These are phyloP conservation scores for Nannoperca australis DNA, from an alignment of 2,797 vertebrate species.

Conservation along the genomic window DNA sequence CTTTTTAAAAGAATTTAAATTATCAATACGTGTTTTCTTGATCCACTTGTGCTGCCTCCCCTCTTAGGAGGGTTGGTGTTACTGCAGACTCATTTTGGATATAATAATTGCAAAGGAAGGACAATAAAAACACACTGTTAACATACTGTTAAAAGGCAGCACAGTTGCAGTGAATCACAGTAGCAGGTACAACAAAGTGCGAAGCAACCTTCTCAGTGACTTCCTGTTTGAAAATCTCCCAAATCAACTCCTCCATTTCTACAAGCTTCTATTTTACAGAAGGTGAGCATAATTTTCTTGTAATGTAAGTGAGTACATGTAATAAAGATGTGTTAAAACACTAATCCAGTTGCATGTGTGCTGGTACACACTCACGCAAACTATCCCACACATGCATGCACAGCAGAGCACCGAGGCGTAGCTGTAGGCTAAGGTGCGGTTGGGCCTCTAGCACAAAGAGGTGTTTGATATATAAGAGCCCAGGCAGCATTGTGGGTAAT, in stretches of 20 bases:
- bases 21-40: constrained; percentile 26
- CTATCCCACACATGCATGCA: constrained; percentile 49
- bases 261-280: constrained; percentile 29
- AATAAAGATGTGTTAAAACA: constrained; percentile 33
- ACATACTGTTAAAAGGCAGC: neutral
- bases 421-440: constrained; percentile 59
- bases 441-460: constrained; percentile 71
- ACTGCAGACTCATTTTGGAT: constrained; percentile 19
- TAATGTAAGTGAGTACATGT: constrained; percentile 12
- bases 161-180: neutral
- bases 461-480: constrained; percentile 80
- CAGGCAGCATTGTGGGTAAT: constrained; percentile 81
- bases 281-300: constrained; percentile 29
- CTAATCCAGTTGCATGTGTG: constrained; percentile 13
- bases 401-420: constrained; percentile 50
- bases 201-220: neutral
- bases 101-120: constrained; percentile 15
- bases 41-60: constrained; percentile 7
- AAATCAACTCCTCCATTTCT: constrained; percentile 21
- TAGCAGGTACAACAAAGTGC: neutral
- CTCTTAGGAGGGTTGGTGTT: constrained; percentile 1
- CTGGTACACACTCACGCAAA: constrained; percentile 10
- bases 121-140: neutral
- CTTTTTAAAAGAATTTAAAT: constrained; percentile 46
- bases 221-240: neutral